Percentiles rank a stretch among this genome's conserved stretches.
phyloP scores from a whole-genome alignment of 2,797 vertebrate genomes.

The Acipenser oxyrinchus region DNA sequence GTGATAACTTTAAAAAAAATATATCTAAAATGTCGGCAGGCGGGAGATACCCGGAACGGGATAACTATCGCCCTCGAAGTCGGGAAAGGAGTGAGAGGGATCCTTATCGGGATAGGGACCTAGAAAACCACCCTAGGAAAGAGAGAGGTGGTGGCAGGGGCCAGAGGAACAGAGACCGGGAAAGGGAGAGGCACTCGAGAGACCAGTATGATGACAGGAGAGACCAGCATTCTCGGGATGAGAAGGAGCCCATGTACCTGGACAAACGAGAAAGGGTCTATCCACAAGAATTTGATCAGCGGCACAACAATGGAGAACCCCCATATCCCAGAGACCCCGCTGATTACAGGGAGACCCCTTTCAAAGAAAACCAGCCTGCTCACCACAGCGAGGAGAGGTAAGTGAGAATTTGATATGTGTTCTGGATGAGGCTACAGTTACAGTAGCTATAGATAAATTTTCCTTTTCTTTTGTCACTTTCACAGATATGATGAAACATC shows the following conservation, averaged over 20 bases:
- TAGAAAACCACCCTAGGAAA: too few relatives aligned
- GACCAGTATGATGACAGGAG: conserved; percentile 8
- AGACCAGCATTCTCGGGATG: conserved; percentile 18
- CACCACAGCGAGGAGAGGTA: conserved; percentile 34
- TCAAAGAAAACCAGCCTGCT: background rate
- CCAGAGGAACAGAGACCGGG: conserved; percentile 15
- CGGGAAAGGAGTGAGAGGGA: conserved; percentile 27
- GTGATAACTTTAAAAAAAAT: too few relatives aligned
- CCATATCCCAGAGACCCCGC: conserved; percentile 28
- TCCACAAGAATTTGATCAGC: conserved; percentile 10
- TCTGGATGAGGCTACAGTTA: background rate
- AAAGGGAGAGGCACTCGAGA: conserved; percentile 8
- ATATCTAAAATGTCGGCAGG: conserved; percentile 37
- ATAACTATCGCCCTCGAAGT: conserved; percentile 26
- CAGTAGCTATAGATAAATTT: background rate
- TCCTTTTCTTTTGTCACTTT: background rate
- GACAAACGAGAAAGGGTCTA: conserved; percentile 32
- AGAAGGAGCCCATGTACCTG: conserved; percentile 26
- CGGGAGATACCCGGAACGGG: conserved; percentile 31
- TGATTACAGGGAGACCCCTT: conserved; percentile 22
- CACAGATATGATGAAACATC: conserved; percentile 33
- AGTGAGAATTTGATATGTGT: conserved; percentile 20
- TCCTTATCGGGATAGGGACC: conserved; percentile 20
- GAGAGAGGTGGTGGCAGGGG: too few relatives aligned
- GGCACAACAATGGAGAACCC: conserved; percentile 23